Conservation (phyloP, 2,797 vertebrate species). For the Helicolenus hilgendorfi region DNA sequence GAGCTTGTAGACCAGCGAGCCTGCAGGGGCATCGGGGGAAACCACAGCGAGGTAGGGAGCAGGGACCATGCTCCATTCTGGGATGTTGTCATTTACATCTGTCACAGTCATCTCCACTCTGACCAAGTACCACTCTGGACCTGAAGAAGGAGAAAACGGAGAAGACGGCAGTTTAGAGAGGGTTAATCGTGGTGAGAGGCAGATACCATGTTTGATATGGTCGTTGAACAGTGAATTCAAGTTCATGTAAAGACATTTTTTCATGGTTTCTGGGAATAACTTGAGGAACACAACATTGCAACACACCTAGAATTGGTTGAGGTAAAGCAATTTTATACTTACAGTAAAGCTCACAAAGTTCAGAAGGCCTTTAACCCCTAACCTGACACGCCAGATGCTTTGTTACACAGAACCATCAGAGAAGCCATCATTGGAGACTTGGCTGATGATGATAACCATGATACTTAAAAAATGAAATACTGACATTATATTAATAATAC, state of each 20-base stretch:
- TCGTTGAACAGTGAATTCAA: neutral
- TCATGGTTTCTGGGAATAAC: neutral
- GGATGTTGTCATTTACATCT: slow-evolving; percentile 93
- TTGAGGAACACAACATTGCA: neutral
- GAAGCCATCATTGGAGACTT: neutral
- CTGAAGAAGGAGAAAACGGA: slow-evolving; percentile 65
- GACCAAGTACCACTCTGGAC: slow-evolving; percentile 92
- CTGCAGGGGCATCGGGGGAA: slow-evolving; percentile 81
- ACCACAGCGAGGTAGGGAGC: slow-evolving; percentile 92
- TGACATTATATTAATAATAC: no score
- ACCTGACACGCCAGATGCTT: fast-evolving
- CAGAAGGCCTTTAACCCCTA: neutral
- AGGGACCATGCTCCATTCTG: slow-evolving; percentile 93
- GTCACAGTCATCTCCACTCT: slow-evolving; percentile 90
- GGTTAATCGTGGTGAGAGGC: neutral
- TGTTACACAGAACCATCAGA: no score
- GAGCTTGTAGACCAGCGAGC: slow-evolving; percentile 92
- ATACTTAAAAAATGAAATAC: no score
- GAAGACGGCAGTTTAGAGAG: neutral
- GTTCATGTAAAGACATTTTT: neutral
- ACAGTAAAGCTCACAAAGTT: neutral
- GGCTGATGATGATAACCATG: fast-evolving
- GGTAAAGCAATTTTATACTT: neutral
- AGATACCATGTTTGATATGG: neutral
- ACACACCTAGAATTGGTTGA: neutral